A percentile compares a stretch with the other conserved stretches of the same genome.
These are phyloP conservation scores for Theretra japonica DNA, from an alignment of 2,888 invertebrate genomes.

Conservation along the genomic window DNA sequence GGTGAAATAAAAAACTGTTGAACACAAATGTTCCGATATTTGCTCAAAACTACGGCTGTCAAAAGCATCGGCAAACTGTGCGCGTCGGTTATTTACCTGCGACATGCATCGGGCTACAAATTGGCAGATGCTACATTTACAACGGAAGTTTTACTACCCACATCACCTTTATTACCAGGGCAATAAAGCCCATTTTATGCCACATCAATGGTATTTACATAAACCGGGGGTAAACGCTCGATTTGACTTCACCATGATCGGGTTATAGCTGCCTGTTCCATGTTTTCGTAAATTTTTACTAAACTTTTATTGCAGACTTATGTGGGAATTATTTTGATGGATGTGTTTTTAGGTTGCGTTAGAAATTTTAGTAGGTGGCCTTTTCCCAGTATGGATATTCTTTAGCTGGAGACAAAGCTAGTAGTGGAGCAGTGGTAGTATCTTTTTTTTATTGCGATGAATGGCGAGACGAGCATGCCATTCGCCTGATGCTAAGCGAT, in stretches of 20 bases:
- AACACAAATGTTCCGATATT: constrained; percentile 65
- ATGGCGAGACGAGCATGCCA: too few species aligned
- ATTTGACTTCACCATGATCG: constrained; percentile 62
- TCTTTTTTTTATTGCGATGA: too few species aligned
- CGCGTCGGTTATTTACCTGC: constrained; percentile 68
- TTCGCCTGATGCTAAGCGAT: too few species aligned
- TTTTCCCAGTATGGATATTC: too few species aligned
- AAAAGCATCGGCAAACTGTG: constrained; percentile 76
- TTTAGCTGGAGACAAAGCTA: too few species aligned
- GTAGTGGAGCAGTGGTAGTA: too few species aligned
- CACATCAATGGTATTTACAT: constrained; percentile 21
- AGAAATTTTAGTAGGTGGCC: background rate
- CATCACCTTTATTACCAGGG: constrained; percentile 32
- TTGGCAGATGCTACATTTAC: constrained; percentile 59
- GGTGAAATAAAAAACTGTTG: constrained; percentile 49
- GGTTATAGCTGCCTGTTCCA: constrained; percentile 45
- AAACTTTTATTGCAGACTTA: constrained; percentile 24
- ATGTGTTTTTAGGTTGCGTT: background rate
- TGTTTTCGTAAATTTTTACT: constrained; percentile 29
- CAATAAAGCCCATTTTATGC: constrained; percentile 41
- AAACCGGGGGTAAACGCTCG: constrained; percentile 53
- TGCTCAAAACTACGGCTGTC: constrained; percentile 70
- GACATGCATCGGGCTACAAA: constrained; percentile 65
- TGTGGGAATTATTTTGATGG: constrained; percentile 7
- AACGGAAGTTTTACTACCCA: constrained; percentile 36